Percentiles rank a stretch among this genome's conserved stretches.
Evolutionary conservation across 2,888 invertebrate genomes (phyloP).

Genomic region (Athalia cordata): DNA sequence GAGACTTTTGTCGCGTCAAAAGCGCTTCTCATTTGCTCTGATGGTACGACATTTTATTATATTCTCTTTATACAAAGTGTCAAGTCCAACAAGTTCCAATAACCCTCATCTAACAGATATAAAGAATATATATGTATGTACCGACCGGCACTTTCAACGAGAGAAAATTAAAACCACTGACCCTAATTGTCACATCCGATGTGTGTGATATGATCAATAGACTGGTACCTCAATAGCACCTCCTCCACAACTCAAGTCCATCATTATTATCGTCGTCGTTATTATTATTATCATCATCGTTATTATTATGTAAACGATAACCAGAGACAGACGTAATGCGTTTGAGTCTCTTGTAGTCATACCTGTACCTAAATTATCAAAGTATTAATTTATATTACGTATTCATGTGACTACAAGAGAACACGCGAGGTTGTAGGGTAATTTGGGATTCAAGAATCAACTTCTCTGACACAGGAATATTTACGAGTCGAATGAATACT

Average conservation of each 20-base stretch:
- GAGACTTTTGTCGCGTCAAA: constrained; percentile 35
- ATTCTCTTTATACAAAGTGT: constrained; percentile 13
- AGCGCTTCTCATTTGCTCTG: constrained; percentile 11
- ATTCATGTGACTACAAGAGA: constrained; percentile 15
- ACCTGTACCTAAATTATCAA: background rate
- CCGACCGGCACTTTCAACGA: constrained; percentile 24
- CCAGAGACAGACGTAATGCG: no score
- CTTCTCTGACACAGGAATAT: constrained; percentile 4
- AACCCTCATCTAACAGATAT: background rate
- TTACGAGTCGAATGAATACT: background rate
- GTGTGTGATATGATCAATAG: constrained; percentile 30
- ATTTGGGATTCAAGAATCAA: constrained; percentile 14
- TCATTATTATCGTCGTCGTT: background rate
- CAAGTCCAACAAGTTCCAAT: constrained; percentile 30
- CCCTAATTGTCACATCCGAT: constrained; percentile 41
- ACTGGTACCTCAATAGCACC: constrained; percentile 14
- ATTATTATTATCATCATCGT: no score
- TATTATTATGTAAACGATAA: no score
- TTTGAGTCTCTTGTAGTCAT: no score
- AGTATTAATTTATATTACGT: background rate
- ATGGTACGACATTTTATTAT: constrained; percentile 19
- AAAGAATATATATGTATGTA: background rate
- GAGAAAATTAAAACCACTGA: constrained; percentile 31
- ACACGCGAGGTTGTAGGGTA: background rate
- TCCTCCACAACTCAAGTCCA: constrained; percentile 8